Conservation (phyloP, 2,888 invertebrate genomes). For the Trachelus stipa region DNA sequence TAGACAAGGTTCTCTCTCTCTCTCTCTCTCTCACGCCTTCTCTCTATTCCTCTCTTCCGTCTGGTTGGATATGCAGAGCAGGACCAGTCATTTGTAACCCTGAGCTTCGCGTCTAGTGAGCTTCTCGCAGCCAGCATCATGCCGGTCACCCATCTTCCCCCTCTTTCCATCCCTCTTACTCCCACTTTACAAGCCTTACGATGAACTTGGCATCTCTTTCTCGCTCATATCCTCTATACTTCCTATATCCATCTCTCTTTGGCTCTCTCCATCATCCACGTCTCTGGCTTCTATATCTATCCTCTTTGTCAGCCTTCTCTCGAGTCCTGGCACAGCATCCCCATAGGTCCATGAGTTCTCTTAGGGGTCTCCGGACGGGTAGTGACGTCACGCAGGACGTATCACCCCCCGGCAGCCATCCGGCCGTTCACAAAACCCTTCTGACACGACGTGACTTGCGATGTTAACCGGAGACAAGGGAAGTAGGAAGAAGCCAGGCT, state of each 20-base stretch:
- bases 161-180: not conserved
- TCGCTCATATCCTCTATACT: not conserved
- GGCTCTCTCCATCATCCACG: constrained; percentile 20
- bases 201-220: constrained; percentile 7
- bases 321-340: not conserved
- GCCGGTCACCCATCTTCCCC: not conserved
- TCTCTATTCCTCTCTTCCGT: constrained; percentile 9
- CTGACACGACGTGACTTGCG: constrained; percentile 59
- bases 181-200: constrained; percentile 17
- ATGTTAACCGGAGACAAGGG: constrained; percentile 53
- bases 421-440: constrained; percentile 56
- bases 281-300: constrained; percentile 27
- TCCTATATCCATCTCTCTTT: constrained; percentile 9
- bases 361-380: constrained; percentile 18
- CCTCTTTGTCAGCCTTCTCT: not conserved
- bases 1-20: not conserved
- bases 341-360: not conserved
- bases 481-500: constrained; percentile 29
- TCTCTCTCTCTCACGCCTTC: no score
- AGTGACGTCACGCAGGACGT: constrained; percentile 55
- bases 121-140: constrained; percentile 38
- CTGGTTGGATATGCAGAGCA: constrained; percentile 58
- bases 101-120: constrained; percentile 48
- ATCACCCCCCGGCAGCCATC: constrained; percentile 53
- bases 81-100: constrained; percentile 58